Evolutionary conservation across 2,888 invertebrate species (phyloP).

Genomic region (Caradrina kadenii): DNA sequence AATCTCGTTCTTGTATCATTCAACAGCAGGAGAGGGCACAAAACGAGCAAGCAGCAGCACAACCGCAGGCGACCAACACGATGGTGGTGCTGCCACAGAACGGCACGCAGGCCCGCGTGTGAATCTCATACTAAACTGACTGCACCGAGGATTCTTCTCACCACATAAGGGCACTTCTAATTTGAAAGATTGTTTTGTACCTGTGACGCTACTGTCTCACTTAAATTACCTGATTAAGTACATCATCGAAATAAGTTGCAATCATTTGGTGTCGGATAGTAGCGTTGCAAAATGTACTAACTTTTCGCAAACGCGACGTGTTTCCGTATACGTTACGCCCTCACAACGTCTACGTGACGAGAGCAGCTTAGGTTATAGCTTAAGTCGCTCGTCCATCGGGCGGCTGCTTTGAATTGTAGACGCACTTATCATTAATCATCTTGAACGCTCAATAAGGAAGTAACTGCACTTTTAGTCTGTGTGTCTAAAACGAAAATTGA

Average conservation of each 20-base stretch:
- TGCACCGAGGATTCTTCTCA: slow-evolving; percentile 61
- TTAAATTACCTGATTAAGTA: neutral
- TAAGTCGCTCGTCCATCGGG: slow-evolving; percentile 1
- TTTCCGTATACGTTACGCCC: neutral
- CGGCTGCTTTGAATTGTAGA: slow-evolving; percentile 19
- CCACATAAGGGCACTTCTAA: slow-evolving; percentile 18
- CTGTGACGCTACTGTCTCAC: neutral
- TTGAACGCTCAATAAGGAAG: slow-evolving; percentile 33
- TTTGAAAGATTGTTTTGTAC: slow-evolving; percentile 21
- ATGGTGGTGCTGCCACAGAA: slow-evolving; percentile 81
- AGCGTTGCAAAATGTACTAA: neutral
- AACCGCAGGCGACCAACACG: slow-evolving; percentile 69
- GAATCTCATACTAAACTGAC: slow-evolving; percentile 71
- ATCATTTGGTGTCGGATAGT: neutral
- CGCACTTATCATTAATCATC: slow-evolving; percentile 27
- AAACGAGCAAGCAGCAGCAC: slow-evolving; percentile 61
- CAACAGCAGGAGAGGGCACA: slow-evolving; percentile 63
- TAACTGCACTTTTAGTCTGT: slow-evolving; percentile 25
- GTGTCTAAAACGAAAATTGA: slow-evolving; percentile 21
- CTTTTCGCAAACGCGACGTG: neutral
- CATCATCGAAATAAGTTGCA: neutral
- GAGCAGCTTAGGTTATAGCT: neutral
- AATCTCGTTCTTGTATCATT: neutral
- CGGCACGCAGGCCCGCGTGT: slow-evolving; percentile 80
- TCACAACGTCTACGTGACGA: neutral